phyloP scores from a whole-genome alignment of 2,888 invertebrate species.

The Melanotus villosus region DNA sequence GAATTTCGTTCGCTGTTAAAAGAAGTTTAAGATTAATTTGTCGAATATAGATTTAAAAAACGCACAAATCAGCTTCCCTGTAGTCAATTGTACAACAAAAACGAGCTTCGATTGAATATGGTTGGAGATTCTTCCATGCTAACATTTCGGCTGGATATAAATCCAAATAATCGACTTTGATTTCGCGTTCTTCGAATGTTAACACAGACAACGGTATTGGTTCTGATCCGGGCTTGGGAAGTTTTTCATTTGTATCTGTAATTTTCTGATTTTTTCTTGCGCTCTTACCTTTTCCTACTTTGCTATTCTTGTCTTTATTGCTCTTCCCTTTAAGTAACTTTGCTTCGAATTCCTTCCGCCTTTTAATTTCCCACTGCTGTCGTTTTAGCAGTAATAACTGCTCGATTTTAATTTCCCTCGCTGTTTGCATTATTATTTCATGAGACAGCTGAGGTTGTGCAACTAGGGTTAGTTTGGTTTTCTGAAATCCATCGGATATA shows the following conservation, averaged over 20 bases:
- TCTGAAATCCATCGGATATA: constrained; percentile 39
- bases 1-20: constrained; percentile 34
- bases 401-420: constrained; percentile 45
- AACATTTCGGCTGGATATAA: constrained; percentile 57
- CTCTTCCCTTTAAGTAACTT: constrained; percentile 17
- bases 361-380: constrained; percentile 24
- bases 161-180: constrained; percentile 52
- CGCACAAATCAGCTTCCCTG: constrained; percentile 35
- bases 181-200: constrained; percentile 45
- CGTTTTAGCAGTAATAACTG: constrained; percentile 46
- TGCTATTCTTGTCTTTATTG: neutral
- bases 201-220: constrained; percentile 39
- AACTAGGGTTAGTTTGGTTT: constrained; percentile 48
- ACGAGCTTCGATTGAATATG: constrained; percentile 50
- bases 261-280: no score
- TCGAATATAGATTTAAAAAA: neutral
- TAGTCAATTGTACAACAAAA: constrained; percentile 53
- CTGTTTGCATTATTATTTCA: constrained; percentile 50
- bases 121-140: constrained; percentile 54
- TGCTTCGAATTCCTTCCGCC: neutral
- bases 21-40: neutral
- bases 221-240: neutral
- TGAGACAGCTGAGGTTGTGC: constrained; percentile 52
- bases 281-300: neutral
- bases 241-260: constrained; percentile 20